A percentile compares a stretch with the other conserved stretches of the same genome.
These are phyloP conservation scores for Nothocercus julius DNA, from an alignment of 2,113 vertebrate genomes.

Conservation along the genomic window DNA sequence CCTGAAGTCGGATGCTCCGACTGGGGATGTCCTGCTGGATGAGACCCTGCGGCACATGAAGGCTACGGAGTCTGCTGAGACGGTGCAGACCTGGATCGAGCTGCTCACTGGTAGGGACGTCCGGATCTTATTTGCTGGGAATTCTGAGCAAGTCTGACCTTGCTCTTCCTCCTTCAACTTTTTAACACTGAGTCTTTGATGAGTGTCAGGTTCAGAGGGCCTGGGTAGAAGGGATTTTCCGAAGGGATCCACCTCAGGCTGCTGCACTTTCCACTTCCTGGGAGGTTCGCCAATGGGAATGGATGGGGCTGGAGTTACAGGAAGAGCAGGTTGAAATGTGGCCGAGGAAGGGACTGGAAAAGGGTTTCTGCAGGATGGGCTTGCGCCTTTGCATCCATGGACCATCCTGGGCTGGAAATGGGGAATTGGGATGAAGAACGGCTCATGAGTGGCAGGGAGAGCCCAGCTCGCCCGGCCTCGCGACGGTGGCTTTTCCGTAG, in stretches of 20 bases:
- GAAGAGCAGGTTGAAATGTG: background rate
- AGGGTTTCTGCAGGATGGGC: background rate
- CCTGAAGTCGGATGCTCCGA: conserved; percentile 79
- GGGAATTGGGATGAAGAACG: rapidly evolving
- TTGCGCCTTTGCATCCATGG: rapidly evolving
- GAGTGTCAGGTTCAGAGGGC: too few relatives aligned
- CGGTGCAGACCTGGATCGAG: conserved; percentile 85
- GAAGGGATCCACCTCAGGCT: background rate
- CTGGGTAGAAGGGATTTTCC: background rate
- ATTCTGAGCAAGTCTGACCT: background rate
- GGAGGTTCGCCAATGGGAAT: background rate
- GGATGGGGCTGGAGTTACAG: background rate
- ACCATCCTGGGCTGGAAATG: background rate
- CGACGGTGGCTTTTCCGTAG: background rate
- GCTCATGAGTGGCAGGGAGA: background rate
- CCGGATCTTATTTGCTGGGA: rapidly evolving
- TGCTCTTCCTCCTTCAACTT: rapidly evolving
- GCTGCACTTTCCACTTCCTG: rapidly evolving
- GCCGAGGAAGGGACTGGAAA: too few relatives aligned
- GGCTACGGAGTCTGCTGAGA: conserved; percentile 78
- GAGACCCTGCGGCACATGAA: conserved; percentile 88
- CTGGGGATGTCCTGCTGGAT: conserved; percentile 84
- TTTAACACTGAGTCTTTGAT: background rate
- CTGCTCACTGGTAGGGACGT: conserved; percentile 80
- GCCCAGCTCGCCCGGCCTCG: rapidly evolving